phyloP scores from a whole-genome alignment of 2,113 vertebrate genomes.

The Chamaea fasciata region DNA sequence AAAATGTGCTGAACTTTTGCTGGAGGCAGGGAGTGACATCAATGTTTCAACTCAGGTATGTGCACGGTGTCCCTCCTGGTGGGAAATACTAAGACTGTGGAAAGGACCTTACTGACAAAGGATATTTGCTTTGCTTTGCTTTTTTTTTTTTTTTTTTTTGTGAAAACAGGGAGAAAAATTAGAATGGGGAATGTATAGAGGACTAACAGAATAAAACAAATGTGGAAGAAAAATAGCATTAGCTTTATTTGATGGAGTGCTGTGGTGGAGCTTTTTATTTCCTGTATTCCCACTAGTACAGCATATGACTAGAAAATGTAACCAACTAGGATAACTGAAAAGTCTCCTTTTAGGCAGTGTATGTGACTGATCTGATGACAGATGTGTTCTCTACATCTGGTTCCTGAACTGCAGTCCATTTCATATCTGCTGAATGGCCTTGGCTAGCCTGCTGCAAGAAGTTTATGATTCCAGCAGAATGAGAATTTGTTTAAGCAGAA shows the following conservation, averaged over 20 bases:
- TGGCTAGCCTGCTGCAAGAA: background rate
- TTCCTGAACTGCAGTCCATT: background rate
- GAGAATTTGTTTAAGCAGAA: background rate
- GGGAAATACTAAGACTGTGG: background rate
- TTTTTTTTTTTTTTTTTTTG: background rate
- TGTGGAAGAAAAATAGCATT: background rate
- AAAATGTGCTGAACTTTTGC: slow-evolving; percentile 77
- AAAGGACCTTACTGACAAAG: background rate
- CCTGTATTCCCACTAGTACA: background rate
- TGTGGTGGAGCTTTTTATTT: background rate
- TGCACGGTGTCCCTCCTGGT: background rate
- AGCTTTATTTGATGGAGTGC: background rate
- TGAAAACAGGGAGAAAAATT: background rate
- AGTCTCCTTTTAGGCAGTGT: background rate
- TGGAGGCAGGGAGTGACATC: slow-evolving; percentile 82
- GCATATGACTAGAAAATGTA: background rate
- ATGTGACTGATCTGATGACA: background rate
- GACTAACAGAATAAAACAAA: background rate
- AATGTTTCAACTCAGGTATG: slow-evolving; percentile 77
- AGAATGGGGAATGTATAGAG: background rate
- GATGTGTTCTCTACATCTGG: background rate
- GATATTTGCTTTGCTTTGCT: background rate
- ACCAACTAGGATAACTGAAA: background rate
- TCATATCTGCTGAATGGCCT: background rate
- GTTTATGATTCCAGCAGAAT: background rate